A percentile compares a stretch with the other conserved stretches of the same genome.
Conservation (phyloP, 1,140 invertebrate genomes). For the Bursaphelenchus mucronatus region DNA sequence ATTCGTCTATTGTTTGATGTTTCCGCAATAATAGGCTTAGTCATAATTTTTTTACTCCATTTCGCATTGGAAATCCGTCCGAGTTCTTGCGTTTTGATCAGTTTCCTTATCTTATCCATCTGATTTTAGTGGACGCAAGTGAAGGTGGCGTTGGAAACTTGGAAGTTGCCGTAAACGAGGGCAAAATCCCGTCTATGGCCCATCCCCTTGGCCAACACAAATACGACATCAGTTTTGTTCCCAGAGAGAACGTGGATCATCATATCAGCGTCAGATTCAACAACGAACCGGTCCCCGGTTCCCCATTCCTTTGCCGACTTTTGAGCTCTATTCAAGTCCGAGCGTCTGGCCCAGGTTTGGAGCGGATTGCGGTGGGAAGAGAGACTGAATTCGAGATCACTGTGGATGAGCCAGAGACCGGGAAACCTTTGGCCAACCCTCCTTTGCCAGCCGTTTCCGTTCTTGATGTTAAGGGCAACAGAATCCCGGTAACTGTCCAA, state of each 20-base stretch:
- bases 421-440: slow-evolving; percentile 27
- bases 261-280: slow-evolving; percentile 94
- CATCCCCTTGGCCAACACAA: slow-evolving; percentile 86
- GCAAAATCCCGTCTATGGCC: slow-evolving; percentile 82
- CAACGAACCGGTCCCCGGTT: slow-evolving; percentile 85
- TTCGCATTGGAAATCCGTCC: no score
- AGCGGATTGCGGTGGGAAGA: slow-evolving; percentile 83
- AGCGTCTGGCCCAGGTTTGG: slow-evolving; percentile 74
- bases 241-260: slow-evolving; percentile 85
- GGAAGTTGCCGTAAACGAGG: slow-evolving; percentile 90
- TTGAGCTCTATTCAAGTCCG: slow-evolving; percentile 55
- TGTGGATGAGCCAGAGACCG: slow-evolving; percentile 42
- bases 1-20: neutral
- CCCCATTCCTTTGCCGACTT: slow-evolving; percentile 54
- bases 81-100: neutral
- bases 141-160: slow-evolving; percentile 94
- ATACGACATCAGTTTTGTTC: slow-evolving; percentile 91
- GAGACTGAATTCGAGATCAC: slow-evolving; percentile 77
- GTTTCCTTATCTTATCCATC: slow-evolving; percentile 18
- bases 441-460: slow-evolving; percentile 73
- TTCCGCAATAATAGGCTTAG: neutral
- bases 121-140: slow-evolving; percentile 79
- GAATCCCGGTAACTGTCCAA: slow-evolving; percentile 35
- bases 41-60: no score
- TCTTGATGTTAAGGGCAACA: slow-evolving; percentile 46